Evolutionary conservation across 1,140 invertebrate species (phyloP), one percentile per base, ranked within the genome.

Genomic region (Drosophila bifasciata): DNA sequence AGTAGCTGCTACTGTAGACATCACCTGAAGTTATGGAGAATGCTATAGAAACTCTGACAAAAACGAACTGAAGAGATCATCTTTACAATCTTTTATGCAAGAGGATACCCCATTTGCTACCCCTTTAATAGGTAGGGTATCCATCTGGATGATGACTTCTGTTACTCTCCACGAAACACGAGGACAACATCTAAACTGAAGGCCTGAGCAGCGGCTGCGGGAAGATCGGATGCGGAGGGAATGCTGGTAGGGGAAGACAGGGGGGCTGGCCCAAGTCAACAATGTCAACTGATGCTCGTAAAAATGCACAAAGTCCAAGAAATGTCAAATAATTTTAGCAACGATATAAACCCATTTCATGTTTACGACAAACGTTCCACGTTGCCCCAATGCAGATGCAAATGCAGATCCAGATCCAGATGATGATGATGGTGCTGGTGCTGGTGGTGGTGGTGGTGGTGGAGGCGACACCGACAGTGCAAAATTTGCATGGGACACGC

Each of bases 271-370:
- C 62, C 66, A 36, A 62, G 68, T 74, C 79, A 74, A 79, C 79
- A 84, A 69, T 69, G 76, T 85, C 75, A 84, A 84, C 69, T 86
- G 69, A 53, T 62, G 68, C 83, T 89, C 84, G 83, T 89, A 90
- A 86, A 90, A 90, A 86, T 86, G 80, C 73, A 72, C 76, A 84
- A 79, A 84, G 81, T 84, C 76, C 81, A 90, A 90, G 88, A 90
- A 89, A 90, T 85, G 89, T 90, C 89, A 90, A 90, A 90, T 90
- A 90, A 90, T 89, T 90, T 88, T 85, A 89, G 89, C 84, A 89
- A 79, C 84, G 89, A 88, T 90, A 90, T 89, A 90, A 90, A 85
- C 89, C 89, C 89, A 90, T 90, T 90, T 90, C 89, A 79, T 90
- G 88, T 90, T 85, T 89, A 83, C 84, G 84, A 79, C 78, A 79